phyloP scores from a whole-genome alignment of 1,140 invertebrate genomes.

The Drosophila sproati region DNA sequence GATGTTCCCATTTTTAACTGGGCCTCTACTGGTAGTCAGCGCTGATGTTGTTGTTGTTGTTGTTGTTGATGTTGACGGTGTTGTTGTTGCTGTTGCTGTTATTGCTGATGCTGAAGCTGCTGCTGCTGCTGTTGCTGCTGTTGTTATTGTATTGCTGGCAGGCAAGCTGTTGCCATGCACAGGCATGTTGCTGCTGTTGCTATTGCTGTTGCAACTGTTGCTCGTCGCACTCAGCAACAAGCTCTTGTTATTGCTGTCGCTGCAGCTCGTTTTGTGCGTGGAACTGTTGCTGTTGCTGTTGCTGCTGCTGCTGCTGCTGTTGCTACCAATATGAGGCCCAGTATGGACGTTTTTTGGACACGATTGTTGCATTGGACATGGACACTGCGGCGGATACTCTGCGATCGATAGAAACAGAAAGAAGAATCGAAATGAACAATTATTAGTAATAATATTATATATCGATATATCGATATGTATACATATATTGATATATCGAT shows the following conservation, averaged over 20 bases:
- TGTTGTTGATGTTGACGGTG: slow-evolving; percentile 42
- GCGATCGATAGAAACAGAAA: slow-evolving; percentile 25
- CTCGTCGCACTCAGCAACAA: slow-evolving; percentile 62
- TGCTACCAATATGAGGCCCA: slow-evolving; percentile 96
- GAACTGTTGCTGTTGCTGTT: slow-evolving; percentile 85
- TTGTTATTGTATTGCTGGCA: slow-evolving; percentile 66
- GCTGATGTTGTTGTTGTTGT: slow-evolving; percentile 39
- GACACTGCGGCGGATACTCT: slow-evolving; percentile 89
- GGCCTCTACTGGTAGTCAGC: slow-evolving; percentile 78
- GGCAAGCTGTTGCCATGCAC: slow-evolving; percentile 39
- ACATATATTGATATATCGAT: no score
- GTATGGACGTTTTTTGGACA: slow-evolving; percentile 98
- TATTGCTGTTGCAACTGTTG: slow-evolving; percentile 58
- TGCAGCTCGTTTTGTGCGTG: slow-evolving; percentile 64
- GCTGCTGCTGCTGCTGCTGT: slow-evolving; percentile 78
- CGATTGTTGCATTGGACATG: slow-evolving; percentile 93
- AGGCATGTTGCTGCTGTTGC: slow-evolving; percentile 59
- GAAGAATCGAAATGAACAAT: slow-evolving; percentile 36
- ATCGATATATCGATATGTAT: no score
- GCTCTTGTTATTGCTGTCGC: slow-evolving; percentile 42
- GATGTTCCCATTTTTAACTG: slow-evolving; percentile 75
- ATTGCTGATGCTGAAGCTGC: slow-evolving; percentile 4
- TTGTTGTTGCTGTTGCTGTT: slow-evolving; percentile 26
- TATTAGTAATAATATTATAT: no score
- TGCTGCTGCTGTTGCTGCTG: slow-evolving; percentile 37